Percentiles rank a stretch among this genome's conserved stretches.
These are phyloP conservation scores for Trochalopteron elliotii DNA, from an alignment of 2,113 vertebrate genomes.

Conservation along the genomic window DNA sequence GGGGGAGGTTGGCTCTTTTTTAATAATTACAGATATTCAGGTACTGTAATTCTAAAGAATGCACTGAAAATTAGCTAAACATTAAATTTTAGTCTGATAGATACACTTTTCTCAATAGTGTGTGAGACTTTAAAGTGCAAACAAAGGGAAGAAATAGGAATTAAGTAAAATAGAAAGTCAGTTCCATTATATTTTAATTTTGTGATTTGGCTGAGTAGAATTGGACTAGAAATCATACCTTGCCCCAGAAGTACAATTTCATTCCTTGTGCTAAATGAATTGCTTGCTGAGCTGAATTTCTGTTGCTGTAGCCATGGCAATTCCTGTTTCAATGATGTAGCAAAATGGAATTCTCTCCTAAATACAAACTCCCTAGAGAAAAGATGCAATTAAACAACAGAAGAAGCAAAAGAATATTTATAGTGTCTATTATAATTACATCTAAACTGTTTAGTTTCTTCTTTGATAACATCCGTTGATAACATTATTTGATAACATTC, in stretches of 20 bases:
- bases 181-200: not conserved
- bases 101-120: not conserved
- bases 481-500: not conserved
- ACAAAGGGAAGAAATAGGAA: not conserved
- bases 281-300: not conserved
- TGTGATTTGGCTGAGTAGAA: not conserved
- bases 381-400: not conserved
- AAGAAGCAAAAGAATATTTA: not conserved
- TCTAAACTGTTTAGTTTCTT: not conserved
- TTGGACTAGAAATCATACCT: not conserved
- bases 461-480: not conserved
- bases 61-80: not conserved
- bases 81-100: not conserved
- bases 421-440: not conserved
- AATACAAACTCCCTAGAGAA: not conserved
- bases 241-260: conserved; percentile 15
- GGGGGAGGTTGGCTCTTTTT: not conserved
- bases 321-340: not conserved
- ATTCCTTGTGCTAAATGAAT: not conserved
- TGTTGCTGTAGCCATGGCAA: conserved; percentile 21
- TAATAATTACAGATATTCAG: not conserved
- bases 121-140: not conserved
- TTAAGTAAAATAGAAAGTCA: not conserved
- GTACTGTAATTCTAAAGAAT: not conserved
- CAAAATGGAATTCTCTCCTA: conserved; percentile 1